Conservation (phyloP, 2,113 vertebrate genomes). For the Colistium nudipinnis region DNA sequence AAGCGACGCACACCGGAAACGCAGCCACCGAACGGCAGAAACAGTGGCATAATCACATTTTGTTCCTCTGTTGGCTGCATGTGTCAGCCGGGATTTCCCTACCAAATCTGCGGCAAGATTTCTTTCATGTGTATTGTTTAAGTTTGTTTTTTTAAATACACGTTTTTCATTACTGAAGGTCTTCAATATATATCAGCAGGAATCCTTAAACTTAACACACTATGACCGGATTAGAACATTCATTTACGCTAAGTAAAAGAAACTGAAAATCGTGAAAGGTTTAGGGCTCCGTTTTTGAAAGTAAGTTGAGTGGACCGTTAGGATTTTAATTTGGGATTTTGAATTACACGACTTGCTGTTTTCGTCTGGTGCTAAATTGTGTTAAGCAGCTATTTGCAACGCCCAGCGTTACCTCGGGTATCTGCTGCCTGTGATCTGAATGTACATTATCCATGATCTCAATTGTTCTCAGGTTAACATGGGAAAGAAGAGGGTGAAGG, state of each 20-base stretch:
- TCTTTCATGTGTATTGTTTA: too few relatives aligned
- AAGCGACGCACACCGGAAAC: conserved; percentile 53
- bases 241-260: conserved; percentile 21
- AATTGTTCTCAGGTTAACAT: conserved; percentile 59
- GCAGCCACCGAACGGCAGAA: neutral
- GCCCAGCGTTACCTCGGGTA: neutral
- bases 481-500: conserved; percentile 81
- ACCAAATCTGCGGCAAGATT: conserved; percentile 1
- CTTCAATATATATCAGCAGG: rapidly evolving
- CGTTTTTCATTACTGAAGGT: too few relatives aligned
- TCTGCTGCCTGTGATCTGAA: neutral
- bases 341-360: neutral
- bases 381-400: neutral
- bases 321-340: neutral
- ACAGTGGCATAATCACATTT: conserved; percentile 26
- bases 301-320: conserved; percentile 45
- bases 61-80: conserved; percentile 42
- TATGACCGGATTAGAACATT: conserved; percentile 22
- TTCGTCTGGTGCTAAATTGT: neutral
- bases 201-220: neutral
- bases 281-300: conserved; percentile 14
- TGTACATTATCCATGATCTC: too few relatives aligned
- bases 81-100: conserved; percentile 39
- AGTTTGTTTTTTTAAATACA: neutral
- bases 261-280: conserved; percentile 33